Conservation (phyloP, 2,113 vertebrate species). For the Aspiorhynchus laticeps region DNA sequence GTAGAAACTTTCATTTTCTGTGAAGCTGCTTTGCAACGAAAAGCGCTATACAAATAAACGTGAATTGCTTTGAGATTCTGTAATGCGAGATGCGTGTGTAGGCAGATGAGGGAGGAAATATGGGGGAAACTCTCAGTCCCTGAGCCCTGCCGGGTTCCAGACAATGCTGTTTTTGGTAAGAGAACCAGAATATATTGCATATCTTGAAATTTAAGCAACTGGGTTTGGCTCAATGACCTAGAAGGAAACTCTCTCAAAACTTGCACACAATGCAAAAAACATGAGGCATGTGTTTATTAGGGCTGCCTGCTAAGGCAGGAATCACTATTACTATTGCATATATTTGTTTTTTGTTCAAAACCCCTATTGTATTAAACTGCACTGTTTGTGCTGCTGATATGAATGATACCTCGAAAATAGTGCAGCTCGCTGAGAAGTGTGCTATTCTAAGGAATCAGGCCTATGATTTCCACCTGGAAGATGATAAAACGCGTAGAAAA, state of each 20-base stretch:
- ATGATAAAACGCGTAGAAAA: neutral
- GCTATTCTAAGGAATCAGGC: neutral
- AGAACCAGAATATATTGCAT: neutral
- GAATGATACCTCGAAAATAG: neutral
- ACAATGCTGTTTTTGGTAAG: conserved; percentile 12
- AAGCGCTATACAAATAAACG: too few relatives aligned
- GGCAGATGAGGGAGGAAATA: conserved; percentile 23
- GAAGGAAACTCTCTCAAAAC: neutral
- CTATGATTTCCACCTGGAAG: neutral
- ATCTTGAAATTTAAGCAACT: conserved; percentile 9
- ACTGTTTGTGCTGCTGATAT: neutral
- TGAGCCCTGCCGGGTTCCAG: neutral
- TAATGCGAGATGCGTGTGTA: conserved; percentile 4
- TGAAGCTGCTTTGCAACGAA: too few relatives aligned
- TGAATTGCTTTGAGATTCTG: conserved; percentile 4
- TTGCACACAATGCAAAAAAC: conserved; percentile 15
- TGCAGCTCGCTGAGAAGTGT: neutral
- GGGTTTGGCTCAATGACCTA: conserved; percentile 4
- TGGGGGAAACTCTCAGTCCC: neutral
- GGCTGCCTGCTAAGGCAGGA: neutral
- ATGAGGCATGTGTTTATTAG: neutral
- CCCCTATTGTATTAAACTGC: neutral
- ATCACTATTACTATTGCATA: neutral
- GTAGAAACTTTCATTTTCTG: too few relatives aligned
- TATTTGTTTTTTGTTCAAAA: neutral